phyloP scores from a whole-genome alignment of 2,113 vertebrate species.

The Asarcornis scutulata region DNA sequence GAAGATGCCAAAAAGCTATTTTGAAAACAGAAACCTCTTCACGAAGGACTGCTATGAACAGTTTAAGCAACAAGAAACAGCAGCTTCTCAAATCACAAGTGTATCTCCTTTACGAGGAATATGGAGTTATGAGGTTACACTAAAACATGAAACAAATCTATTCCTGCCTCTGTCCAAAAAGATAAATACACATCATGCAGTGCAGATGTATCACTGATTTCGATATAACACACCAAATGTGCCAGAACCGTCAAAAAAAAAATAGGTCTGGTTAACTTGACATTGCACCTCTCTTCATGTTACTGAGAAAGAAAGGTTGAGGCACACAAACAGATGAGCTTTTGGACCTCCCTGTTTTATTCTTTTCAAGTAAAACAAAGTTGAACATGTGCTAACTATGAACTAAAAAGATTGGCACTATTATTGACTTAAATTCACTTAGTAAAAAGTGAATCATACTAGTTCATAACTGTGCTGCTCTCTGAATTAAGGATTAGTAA shows the following conservation, averaged over 20 bases:
- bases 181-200: background rate
- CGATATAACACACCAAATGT: background rate
- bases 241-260: background rate
- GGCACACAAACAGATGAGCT: background rate
- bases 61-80: background rate
- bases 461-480: background rate
- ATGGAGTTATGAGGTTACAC: accelerated
- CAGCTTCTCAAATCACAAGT: background rate
- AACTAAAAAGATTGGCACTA: background rate
- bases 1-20: background rate
- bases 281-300: background rate
- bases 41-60: background rate
- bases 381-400: background rate
- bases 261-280: background rate
- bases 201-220: background rate
- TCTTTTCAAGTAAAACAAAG: background rate
- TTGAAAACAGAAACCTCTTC: background rate
- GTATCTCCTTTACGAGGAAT: background rate
- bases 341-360: background rate
- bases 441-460: background rate
- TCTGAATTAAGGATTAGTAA: background rate
- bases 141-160: background rate
- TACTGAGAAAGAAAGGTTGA: background rate
- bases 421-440: background rate
- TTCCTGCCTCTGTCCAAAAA: background rate